phyloP scores from a whole-genome alignment of 35 echinoderm and acorn worm genomes.

The Ophiothrix spiculata region DNA sequence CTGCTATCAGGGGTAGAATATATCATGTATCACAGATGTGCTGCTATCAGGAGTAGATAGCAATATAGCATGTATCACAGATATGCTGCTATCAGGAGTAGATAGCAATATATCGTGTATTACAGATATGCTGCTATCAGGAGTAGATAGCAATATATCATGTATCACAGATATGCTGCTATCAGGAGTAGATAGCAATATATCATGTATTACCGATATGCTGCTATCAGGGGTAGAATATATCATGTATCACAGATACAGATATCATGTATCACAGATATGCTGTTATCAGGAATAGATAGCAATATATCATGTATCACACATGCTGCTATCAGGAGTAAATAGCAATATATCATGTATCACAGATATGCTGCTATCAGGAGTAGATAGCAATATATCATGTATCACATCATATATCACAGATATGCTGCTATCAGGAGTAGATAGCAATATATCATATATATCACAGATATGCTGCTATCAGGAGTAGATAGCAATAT shows the following conservation, averaged over 20 bases:
- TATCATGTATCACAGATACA: too few relatives aligned
- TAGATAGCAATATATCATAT: too few relatives aligned
- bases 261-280: not conserved
- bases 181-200: not conserved
- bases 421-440: too few relatives aligned
- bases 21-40: not conserved
- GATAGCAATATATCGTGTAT: not conserved
- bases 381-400: not conserved
- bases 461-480: too few relatives aligned
- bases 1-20: not conserved
- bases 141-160: not conserved
- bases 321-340: not conserved
- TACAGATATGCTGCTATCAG: not conserved
- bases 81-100: not conserved
- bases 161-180: not conserved
- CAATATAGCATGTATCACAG: not conserved
- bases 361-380: not conserved
- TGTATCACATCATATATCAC: too few relatives aligned
- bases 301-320: not conserved
- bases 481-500: too few relatives aligned
- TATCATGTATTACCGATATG: not conserved
- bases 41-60: not conserved
- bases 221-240: not conserved
- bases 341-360: not conserved
- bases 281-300: not conserved